Evolutionary conservation across 2,113 vertebrate species (phyloP), one percentile per base, ranked within the genome.

Genomic region (Benitochromis conjunctus): DNA sequence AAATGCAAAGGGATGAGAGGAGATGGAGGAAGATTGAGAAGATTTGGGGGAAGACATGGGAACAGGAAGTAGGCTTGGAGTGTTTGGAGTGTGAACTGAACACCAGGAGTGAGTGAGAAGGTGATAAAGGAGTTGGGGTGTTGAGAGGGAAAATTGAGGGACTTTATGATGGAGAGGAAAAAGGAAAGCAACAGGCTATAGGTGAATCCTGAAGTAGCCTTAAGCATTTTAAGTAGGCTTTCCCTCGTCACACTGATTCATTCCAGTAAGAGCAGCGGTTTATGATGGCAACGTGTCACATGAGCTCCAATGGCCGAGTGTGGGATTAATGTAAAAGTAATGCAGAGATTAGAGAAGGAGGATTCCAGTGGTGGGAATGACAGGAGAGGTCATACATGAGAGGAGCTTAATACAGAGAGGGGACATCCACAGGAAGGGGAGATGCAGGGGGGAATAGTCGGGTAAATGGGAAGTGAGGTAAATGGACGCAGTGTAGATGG

Each of bases 371-470:
- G 80, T 53, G 10, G 38, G 89, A 93, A 91, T 94, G 94, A 94
- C 94, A 95, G 92, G 88, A 91, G 91, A 94, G 95, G 94, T 95
- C 94, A 94, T 89, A 86, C 86, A 91, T 89, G 89, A 94, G 87
- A 81, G 90, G 91, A 94, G 93, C 91, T 94, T 92, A 93, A 95
- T 95, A 93, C 84, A 2, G 55, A 64, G 86, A 43, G 36, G 82
- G 82, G 87, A 84, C 76, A 71, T 88, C 54, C 82, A 82, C 43
- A 84, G 86, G 89, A 89, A 79, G 76, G 78, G 78, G 57, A 82
- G 81, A 86, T 93, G 93, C 89, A 89, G 90, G 91, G 77, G 62
- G 88, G 62, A 64, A 54, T 46, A 38, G 62, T 66, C 34, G 82
- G 77, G 77, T 26, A 16, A 48, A 48, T 12, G 81, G 57, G 69